Evolutionary conservation across 2,113 vertebrate species (phyloP).

Genomic region (Pelvicachromis taeniatus): DNA sequence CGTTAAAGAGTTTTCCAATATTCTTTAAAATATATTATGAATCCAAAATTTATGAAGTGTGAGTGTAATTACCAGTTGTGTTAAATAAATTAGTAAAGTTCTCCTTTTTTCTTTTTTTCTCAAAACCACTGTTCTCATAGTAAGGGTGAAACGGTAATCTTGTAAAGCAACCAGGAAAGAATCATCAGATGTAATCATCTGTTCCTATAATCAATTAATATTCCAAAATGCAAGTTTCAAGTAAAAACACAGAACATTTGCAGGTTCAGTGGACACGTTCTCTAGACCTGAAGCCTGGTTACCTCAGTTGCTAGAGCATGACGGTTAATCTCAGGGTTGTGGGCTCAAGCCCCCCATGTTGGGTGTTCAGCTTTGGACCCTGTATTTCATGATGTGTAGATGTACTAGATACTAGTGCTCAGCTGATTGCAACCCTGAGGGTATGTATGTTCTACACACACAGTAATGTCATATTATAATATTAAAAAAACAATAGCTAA

Average conservation of each 20-base stretch:
- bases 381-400: background rate
- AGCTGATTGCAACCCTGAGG: too few relatives aligned
- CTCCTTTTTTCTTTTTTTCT: background rate
- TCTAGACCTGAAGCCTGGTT: background rate
- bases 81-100: background rate
- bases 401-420: background rate
- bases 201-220: background rate
- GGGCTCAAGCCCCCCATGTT: background rate
- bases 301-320: background rate
- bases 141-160: background rate
- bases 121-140: background rate
- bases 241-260: background rate
- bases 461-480: background rate
- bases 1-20: background rate
- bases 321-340: background rate
- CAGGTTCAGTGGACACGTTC: background rate
- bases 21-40: background rate
- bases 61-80: background rate
- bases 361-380: background rate
- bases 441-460: background rate
- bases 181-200: background rate
- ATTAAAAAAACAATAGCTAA: background rate
- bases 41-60: background rate
- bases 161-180: background rate
- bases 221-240: background rate